A percentile compares a stretch with the other conserved stretches of the same genome.
Conservation (phyloP, 2,113 vertebrate species). For the Sprattus sprattus region DNA sequence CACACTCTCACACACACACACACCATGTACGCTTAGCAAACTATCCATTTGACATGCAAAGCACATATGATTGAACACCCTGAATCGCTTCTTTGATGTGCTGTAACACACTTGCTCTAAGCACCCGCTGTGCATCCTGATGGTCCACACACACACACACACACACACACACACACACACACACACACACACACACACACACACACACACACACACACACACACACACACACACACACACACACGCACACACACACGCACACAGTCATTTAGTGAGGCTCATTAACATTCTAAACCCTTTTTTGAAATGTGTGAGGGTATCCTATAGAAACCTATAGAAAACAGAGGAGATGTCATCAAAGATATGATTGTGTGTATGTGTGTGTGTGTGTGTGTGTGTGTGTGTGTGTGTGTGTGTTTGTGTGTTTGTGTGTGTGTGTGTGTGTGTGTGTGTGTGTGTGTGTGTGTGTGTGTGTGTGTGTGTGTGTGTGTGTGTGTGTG, state of each 20-base stretch:
- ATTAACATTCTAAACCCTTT: neutral
- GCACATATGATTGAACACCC: neutral
- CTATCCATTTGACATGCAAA: neutral
- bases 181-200: neutral
- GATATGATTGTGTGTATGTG: no score
- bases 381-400: no score
- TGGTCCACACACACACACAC: neutral
- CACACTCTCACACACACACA: neutral
- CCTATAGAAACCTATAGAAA: no score
- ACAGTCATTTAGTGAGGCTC: neutral
- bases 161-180: conserved; percentile 13
- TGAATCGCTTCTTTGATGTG: conserved; percentile 11
- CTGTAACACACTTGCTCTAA: neutral
- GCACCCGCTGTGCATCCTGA: neutral
- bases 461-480: neutral
- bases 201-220: neutral
- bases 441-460: neutral
- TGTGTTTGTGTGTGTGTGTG: neutral
- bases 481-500: neutral
- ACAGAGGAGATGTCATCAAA: no score
- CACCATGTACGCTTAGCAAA: neutral
- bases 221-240: conserved; percentile 15
- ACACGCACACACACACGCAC: neutral
- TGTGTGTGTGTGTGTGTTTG: no score
- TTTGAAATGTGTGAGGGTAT: neutral